Evolutionary conservation across 1,140 invertebrate genomes (phyloP).

Genomic region (Steinernema khuongi): DNA sequence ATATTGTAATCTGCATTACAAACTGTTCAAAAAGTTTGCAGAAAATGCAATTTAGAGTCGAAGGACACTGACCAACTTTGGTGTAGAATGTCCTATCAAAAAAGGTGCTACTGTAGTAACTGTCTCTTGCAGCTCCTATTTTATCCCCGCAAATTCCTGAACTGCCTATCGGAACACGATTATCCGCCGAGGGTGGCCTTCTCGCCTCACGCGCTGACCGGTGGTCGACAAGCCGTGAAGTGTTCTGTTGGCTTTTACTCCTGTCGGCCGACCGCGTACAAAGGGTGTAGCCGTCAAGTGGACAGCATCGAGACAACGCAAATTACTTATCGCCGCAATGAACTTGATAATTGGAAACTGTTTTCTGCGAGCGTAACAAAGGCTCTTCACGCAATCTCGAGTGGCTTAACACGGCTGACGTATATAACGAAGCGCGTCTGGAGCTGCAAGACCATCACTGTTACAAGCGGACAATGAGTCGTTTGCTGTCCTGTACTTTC

Average conservation of each 20-base stretch:
- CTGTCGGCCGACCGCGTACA: not conserved
- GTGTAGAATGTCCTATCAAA: no score
- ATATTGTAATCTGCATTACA: no score
- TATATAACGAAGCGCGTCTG: not conserved
- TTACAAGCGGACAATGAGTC: conserved; percentile 9
- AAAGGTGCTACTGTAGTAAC: no score
- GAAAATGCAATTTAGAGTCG: no score
- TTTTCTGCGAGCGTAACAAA: conserved; percentile 12
- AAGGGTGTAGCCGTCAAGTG: conserved; percentile 8
- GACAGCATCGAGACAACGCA: not conserved
- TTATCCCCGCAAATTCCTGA: not conserved
- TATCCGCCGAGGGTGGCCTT: not conserved
- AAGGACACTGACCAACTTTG: no score
- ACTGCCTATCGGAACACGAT: not conserved
- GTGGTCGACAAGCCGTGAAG: not conserved
- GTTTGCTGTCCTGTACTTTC: not conserved
- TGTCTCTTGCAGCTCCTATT: no score
- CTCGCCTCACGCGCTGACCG: not conserved
- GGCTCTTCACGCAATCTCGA: not conserved
- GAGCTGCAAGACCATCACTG: not conserved
- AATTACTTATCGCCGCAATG: conserved; percentile 8
- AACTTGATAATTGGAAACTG: conserved; percentile 13
- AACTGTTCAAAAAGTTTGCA: no score
- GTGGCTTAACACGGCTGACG: not conserved
- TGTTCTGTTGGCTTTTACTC: conserved; percentile 7